Evolutionary conservation across 1,140 invertebrate genomes (phyloP), one percentile per base, ranked within the genome.

Genomic region (Amyelois transitella): DNA sequence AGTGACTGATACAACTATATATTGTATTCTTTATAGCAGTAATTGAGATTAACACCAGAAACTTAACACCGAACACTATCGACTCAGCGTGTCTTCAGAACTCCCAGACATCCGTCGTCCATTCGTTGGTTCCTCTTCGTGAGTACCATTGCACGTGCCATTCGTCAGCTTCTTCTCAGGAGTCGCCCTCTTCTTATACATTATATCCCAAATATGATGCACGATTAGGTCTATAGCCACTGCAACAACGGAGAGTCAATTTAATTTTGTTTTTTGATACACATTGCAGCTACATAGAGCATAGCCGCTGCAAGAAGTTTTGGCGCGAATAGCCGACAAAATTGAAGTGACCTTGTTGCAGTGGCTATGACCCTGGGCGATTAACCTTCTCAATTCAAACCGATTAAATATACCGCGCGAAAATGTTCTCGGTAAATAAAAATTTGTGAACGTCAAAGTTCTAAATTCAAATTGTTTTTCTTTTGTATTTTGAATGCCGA

Each of bases 201-300:
- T 93, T 75, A 97, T 94, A 90, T 99, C 97, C 91, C 96, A 94
- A 90, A 99, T 98, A 92, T 98, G 97, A 88, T 99, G 96, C 75
- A 99, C 97, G 90, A 99, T 98, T 87, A 99, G 92, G 90, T 98
- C 97, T 92, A 99, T 99, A 89, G 98, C 98, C 92, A 99, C 98
- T 98, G 94, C 92, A 94, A 94, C 92, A 92, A 91, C 79, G 81
- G 75, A 75, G 85, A 87, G 74, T 38, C 60, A 53, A 66, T 72
- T 74, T 74, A n/a, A n/a, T 72, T 66, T 48, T 53, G 50, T 57
- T 51, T 49, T 24, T 69, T 62, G 62, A 58, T 75, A n/a, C 8
- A 8, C 8, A 10, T 70, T 65, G 78, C 77, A 83, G 80, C 81
- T 79, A 77, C 72, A 55, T 70, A 79, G 76, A 70, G 61, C 79